Evolutionary conservation across 2,888 invertebrate genomes (phyloP), one percentile per base, ranked within the genome.

Genomic region (Acrobasis consociella): DNA sequence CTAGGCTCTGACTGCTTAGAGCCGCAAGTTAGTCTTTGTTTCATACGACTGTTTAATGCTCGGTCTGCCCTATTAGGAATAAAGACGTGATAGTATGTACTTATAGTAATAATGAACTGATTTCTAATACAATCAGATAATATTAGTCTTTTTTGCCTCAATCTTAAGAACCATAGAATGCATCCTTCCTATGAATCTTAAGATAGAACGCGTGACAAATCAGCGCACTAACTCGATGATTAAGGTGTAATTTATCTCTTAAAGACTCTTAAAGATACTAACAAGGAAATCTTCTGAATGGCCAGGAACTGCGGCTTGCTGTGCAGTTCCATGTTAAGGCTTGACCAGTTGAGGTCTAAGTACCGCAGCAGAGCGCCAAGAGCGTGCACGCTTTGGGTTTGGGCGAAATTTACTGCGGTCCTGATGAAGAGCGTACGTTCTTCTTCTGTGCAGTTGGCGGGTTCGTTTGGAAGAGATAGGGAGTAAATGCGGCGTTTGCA

Each of bases 311-410:
- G 86, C 2, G 94, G 88, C 62, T 88, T 81, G 69, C 91, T 81
- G 76, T 89, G 77, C 79, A 91, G 78, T 85, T 94, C 91, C 76
- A 92, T 83, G 72, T 84, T 83, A 51, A 94, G 67, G 11, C 87
- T 83, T 15, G 91, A 87, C 94, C 95, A 95, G 76, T 94, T 94
- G 60, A 93, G 92, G 69, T 97, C 96, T 46, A 97, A 75, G 79
- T 95, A 96, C 73, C 95, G 94, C 17, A 97, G 83, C 50, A 97
- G 83, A 0, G 95, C 94, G 5, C 97, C 97, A 3, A 95, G 80
- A 0, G 97, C 95, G 74, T 96, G 94, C 5, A 96, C 91, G 65
- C 94, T 94, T 60, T 94, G 90, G 8, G 90, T 92, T 66, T 94
- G 93, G 51, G 93, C 91, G 76, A 95, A 94, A 81, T 96, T 94